Conservation (phyloP, 2,797 vertebrate species). For the Strix occidentalis region DNA sequence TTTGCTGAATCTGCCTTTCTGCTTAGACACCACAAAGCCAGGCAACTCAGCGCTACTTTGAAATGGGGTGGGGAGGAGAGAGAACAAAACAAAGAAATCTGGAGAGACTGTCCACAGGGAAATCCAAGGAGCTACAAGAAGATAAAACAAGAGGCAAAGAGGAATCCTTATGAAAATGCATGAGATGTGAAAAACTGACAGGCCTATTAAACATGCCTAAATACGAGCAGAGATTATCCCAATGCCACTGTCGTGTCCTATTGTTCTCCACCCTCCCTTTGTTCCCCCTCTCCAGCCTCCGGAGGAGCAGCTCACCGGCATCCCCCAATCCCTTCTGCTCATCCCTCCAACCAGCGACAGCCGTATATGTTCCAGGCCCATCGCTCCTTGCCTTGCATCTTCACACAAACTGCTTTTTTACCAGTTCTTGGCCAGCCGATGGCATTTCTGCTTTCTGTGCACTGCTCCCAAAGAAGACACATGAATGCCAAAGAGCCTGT, state of each 20-base stretch:
- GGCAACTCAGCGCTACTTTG: not conserved
- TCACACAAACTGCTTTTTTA: not conserved
- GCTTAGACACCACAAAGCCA: not conserved
- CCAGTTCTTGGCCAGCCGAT: not conserved
- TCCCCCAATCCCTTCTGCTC: not conserved
- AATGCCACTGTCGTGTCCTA: not conserved
- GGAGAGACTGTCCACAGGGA: not conserved
- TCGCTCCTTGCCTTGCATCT: not conserved
- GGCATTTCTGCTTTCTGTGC: conserved; percentile 11
- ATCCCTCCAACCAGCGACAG: not conserved
- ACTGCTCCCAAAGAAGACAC: not conserved
- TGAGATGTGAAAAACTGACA: conserved; percentile 49
- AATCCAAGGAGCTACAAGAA: not conserved
- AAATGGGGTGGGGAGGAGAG: not conserved
- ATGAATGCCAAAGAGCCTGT: not conserved
- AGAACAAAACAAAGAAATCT: not conserved
- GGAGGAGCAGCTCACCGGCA: not conserved
- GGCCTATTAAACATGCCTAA: conserved; percentile 28
- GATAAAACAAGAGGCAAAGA: not conserved
- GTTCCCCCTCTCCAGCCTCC: not conserved
- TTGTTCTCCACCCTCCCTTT: not conserved
- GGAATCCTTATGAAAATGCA: conserved; percentile 61
- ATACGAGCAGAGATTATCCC: conserved; percentile 1
- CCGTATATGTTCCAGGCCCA: not conserved
- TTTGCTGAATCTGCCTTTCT: not conserved